phyloP scores from a whole-genome alignment of 2,888 invertebrate species.

The Oasisia sp. region DNA sequence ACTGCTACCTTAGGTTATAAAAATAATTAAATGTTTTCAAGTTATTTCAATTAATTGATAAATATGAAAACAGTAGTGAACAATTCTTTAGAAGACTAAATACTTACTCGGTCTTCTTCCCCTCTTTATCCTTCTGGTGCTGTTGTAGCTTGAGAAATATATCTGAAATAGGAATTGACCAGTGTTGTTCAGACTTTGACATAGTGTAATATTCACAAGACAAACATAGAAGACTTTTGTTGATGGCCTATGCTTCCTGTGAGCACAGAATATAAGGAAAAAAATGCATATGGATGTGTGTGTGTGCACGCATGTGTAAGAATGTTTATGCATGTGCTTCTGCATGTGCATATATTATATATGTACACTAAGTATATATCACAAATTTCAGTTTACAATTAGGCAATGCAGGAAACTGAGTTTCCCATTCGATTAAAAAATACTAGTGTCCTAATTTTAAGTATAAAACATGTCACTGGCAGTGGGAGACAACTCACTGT shows the following conservation, averaged over 20 bases:
- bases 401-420: not conserved
- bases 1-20: no score
- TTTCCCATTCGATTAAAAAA: not conserved
- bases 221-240: no score
- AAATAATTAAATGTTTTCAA: no score
- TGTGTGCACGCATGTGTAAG: not conserved
- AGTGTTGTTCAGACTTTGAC: not conserved
- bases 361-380: not conserved
- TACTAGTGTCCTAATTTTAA: not conserved
- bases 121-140: not conserved
- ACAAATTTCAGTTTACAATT: not conserved
- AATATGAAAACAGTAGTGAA: not conserved
- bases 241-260: not conserved
- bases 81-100: not conserved
- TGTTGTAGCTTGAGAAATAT: conserved; percentile 34
- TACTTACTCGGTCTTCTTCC: not conserved
- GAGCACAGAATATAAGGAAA: not conserved
- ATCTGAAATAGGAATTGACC: conserved; percentile 23
- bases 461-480: not conserved
- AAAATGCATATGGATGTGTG: not conserved
- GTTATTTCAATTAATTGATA: not conserved
- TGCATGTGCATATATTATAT: not conserved
- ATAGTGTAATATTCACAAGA: not conserved
- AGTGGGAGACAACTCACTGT: conserved; percentile 45
- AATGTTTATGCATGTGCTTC: not conserved